Evolutionary conservation across 2,797 vertebrate genomes (phyloP).

Genomic region (Tragelaphus eurycerus): DNA sequence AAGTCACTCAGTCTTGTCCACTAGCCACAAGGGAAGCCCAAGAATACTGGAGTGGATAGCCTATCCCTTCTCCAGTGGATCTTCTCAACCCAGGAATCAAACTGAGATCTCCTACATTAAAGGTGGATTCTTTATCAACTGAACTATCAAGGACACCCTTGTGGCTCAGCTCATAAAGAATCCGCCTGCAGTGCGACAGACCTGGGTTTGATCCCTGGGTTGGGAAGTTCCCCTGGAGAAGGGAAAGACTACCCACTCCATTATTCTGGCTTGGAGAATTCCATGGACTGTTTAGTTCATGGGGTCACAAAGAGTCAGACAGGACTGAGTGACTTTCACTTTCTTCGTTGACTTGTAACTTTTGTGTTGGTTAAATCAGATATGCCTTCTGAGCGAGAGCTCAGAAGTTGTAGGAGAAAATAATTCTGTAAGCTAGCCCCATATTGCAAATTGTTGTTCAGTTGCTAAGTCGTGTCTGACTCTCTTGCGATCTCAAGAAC

Average conservation of each 20-base stretch:
- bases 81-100: neutral
- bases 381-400: neutral
- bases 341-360: neutral
- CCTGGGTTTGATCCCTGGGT: neutral
- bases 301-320: neutral
- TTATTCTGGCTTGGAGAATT: neutral
- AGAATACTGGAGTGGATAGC: neutral
- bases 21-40: neutral
- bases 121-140: neutral
- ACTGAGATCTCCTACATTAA: neutral
- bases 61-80: neutral
- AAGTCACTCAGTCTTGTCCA: neutral
- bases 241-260: neutral
- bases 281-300: neutral
- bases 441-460: neutral
- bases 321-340: neutral
- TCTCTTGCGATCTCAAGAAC: neutral
- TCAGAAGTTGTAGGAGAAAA: neutral
- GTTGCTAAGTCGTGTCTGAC: neutral
- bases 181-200: neutral
- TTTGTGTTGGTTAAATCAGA: neutral
- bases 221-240: neutral
- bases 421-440: neutral
- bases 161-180: neutral
- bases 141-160: neutral